Conservation (phyloP, 2,888 invertebrate species). For the Platynereis dumerilii region DNA sequence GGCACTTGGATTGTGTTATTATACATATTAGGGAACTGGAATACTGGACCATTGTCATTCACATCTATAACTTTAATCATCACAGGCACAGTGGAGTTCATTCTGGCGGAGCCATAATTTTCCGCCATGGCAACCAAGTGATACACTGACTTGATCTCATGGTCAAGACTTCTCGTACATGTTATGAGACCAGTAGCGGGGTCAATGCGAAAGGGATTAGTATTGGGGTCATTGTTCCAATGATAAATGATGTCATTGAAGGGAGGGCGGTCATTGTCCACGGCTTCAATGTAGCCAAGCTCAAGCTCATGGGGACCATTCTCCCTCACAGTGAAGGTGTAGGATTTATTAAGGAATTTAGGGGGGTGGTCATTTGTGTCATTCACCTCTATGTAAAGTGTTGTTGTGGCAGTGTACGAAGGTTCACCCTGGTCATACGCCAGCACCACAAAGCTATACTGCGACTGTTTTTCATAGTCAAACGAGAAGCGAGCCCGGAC, state of each 20-base stretch:
- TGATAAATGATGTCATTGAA: constrained; percentile 18
- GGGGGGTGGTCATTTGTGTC: constrained; percentile 39
- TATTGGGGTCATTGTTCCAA: constrained; percentile 5
- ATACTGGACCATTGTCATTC: constrained; percentile 22
- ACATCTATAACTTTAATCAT: constrained; percentile 19
- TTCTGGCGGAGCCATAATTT: constrained; percentile 8
- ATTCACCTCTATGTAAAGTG: constrained; percentile 26
- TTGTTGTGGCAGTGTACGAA: constrained; percentile 25
- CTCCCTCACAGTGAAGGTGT: constrained; percentile 14
- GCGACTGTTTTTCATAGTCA: constrained; percentile 27
- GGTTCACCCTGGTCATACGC: constrained; percentile 30
- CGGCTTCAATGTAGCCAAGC: constrained; percentile 19
- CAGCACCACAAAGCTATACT: constrained; percentile 28
- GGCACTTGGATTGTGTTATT: constrained; percentile 21
- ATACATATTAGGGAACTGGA: constrained; percentile 18
- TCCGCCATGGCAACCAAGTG: constrained; percentile 15
- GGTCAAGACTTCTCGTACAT: constrained; percentile 28
- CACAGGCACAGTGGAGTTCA: constrained; percentile 17
- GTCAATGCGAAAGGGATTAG: constrained; percentile 17
- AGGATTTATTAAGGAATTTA: constrained; percentile 21
- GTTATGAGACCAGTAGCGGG: constrained; percentile 28
- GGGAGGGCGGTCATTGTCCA: constrained; percentile 13
- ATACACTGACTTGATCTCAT: constrained; percentile 23
- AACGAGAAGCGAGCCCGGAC: constrained; percentile 23
- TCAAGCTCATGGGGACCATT: constrained; percentile 14